Conservation (phyloP, 2,113 vertebrate species). For the Arvicanthis niloticus region DNA sequence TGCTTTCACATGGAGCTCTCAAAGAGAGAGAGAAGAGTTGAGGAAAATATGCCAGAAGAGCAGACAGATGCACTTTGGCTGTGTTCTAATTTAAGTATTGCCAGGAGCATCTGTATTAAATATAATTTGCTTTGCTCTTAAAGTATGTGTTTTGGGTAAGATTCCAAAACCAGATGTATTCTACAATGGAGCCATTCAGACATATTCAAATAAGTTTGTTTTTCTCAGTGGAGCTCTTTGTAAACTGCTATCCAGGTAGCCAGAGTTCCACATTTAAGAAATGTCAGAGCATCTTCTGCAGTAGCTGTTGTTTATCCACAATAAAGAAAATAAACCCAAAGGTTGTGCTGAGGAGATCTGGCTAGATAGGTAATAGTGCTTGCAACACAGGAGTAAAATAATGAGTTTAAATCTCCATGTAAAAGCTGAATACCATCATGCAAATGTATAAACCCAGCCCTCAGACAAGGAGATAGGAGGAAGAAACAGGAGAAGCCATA, state of each 20-base stretch:
- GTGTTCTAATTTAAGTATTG: slow-evolving; percentile 26
- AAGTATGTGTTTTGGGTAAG: background rate
- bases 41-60: background rate
- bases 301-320: background rate
- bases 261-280: background rate
- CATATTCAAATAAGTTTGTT: background rate
- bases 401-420: background rate
- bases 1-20: background rate
- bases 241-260: background rate
- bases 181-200: background rate
- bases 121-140: slow-evolving; percentile 39
- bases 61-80: background rate
- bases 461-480: background rate
- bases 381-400: too few species aligned
- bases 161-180: slow-evolving; percentile 10
- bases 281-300: background rate
- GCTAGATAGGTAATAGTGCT: background rate
- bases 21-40: background rate
- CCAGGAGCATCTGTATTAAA: background rate
- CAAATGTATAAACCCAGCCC: background rate
- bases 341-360: background rate
- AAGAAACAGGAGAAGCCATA: too few species aligned
- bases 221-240: background rate
- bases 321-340: background rate
- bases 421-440: background rate